Base-by-base conservation (phyloP, 2,888 invertebrate species). In the Rhorus exstirpatorius region DNA sequence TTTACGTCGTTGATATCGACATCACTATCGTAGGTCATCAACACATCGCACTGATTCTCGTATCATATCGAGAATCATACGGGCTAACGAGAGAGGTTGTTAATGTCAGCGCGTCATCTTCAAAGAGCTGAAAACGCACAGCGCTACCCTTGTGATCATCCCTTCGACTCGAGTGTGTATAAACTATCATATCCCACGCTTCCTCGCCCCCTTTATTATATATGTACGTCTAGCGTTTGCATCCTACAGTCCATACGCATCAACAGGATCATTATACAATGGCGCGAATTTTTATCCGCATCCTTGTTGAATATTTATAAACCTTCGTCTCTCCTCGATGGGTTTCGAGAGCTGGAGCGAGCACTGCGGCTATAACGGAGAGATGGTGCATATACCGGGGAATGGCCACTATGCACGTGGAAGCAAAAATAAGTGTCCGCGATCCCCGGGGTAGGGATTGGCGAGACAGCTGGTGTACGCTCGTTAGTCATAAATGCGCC, bases 41-140 rank as follows among this genome's bases (percentile, higher is more conserved):
- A 31, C 58, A 60, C 38, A 67, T 19, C 65, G n/a, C 72, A 21
- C 26, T 38, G 65, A 74, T 63, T 74, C 74, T 60, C 44, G 24
- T n/a, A n/a, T n/a, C 60, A 46, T 6, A 51, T 67, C 58, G 26
- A 44, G 51, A 61, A 14, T 26, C 21, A 60, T n/a, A 17, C 60
- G 19, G 8, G 60, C 74, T 79, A 79, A 79, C 79, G 79, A 79
- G 79, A 67, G 46, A 26, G 70, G 74, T 79, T 74, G 74, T 74
- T 79, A 72, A 79, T 65, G 72, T 58, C 51, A 41, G 63, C 41
- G 41, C 12, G n/a, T 14, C 17, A 49, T 26, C 17, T 58, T 79
- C 63, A 51, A 49, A 49, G 67, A 49, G n/a, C 26, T 58, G 58
- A 55, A 60, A 46, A 58, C 55, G 31, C 26, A 24, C 55, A n/a